phyloP scores from a whole-genome alignment of 2,888 invertebrate species.

The Caenorhabditis doughertyi region DNA sequence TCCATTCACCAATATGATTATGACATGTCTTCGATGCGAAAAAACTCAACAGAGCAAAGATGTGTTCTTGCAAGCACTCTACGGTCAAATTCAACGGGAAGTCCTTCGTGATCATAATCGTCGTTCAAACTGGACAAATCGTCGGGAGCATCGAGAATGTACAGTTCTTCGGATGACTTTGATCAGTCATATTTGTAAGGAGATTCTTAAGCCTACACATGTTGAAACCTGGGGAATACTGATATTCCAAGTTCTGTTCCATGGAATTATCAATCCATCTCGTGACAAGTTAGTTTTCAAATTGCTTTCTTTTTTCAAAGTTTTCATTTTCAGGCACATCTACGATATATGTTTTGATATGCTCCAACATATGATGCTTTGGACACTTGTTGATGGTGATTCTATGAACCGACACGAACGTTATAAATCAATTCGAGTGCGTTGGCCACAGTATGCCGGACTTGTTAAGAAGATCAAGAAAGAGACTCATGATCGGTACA shows the following conservation, averaged over 20 bases:
- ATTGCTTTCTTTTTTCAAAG: no score
- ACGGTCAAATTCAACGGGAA: slow-evolving; percentile 89
- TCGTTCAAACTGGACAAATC: slow-evolving; percentile 13
- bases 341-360: slow-evolving; percentile 97
- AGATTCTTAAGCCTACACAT: slow-evolving; percentile 86
- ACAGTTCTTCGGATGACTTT: slow-evolving; percentile 93
- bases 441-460: slow-evolving; percentile 88
- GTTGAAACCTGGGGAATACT: slow-evolving; percentile 95
- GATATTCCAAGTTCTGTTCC: slow-evolving; percentile 93
- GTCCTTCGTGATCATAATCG: slow-evolving; percentile 15
- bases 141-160: slow-evolving; percentile 88
- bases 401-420: slow-evolving; percentile 27
- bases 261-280: slow-evolving; percentile 93
- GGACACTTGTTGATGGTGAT: slow-evolving; percentile 85
- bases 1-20: slow-evolving; percentile 94
- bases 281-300: no score
- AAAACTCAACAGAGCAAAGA: slow-evolving; percentile 85
- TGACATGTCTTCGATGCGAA: slow-evolving; percentile 94
- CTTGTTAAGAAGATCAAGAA: slow-evolving; percentile 92
- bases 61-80: slow-evolving; percentile 85
- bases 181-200: slow-evolving; percentile 97
- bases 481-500: slow-evolving; percentile 75
- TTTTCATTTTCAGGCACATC: no score
- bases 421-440: slow-evolving; percentile 35
- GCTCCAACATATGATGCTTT: slow-evolving; percentile 96